Conservation (phyloP, 2,888 invertebrate species). For the Dorcus parallelipipedus region DNA sequence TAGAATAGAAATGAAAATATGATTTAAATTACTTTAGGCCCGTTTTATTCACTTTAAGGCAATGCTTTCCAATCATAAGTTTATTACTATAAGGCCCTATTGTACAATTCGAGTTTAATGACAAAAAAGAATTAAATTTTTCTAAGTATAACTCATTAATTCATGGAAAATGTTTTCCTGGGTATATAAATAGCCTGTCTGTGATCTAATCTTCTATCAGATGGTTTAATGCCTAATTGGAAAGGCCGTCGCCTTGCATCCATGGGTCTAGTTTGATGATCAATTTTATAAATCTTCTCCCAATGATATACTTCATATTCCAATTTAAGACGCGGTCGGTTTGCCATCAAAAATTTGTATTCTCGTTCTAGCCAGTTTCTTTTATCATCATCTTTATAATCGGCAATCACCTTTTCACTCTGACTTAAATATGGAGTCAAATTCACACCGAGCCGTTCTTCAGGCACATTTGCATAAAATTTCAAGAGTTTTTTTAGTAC, state of each 20-base stretch:
- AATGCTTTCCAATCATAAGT: too few species aligned
- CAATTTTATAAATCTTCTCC: conserved; percentile 79
- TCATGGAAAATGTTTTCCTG: conserved; percentile 65
- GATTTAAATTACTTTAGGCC: too few species aligned
- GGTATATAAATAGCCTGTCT: conserved; percentile 69
- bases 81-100: too few species aligned
- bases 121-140: neutral
- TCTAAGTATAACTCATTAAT: conserved; percentile 1
- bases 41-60: too few species aligned
- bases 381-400: conserved; percentile 66
- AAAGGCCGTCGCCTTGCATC: conserved; percentile 70
- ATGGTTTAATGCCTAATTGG: conserved; percentile 63
- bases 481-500: conserved; percentile 70
- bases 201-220: conserved; percentile 63
- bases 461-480: conserved; percentile 70
- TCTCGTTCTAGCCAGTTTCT: conserved; percentile 66
- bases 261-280: conserved; percentile 63
- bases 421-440: conserved; percentile 72
- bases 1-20: too few species aligned
- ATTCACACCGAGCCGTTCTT: conserved; percentile 56
- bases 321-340: conserved; percentile 61
- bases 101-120: too few species aligned
- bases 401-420: conserved; percentile 58
- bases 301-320: conserved; percentile 72
- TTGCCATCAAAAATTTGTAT: conserved; percentile 67